Evolutionary conservation across 2,113 vertebrate species (phyloP), one percentile per base, ranked within the genome.

Genomic region (Myiopsitta monachus): DNA sequence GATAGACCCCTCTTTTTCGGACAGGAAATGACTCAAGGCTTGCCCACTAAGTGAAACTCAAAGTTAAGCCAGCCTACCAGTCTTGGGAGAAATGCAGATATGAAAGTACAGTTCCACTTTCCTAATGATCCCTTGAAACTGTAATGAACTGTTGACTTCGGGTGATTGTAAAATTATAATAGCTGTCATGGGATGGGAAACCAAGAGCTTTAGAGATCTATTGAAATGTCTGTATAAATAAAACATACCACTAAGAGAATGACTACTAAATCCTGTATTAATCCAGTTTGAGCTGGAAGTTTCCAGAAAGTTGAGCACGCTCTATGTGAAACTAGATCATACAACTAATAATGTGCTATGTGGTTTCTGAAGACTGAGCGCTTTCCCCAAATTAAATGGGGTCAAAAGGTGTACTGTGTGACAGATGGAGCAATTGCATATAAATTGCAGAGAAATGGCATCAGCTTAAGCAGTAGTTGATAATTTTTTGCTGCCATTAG

Each of bases 371-470:
- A 95, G 93, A 92, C 36, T 17, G 57, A 90, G 23, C 3, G 2
- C 43, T 92, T 95, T 94, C 43, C 79, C 64, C 52, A 83, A 92
- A 72, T 92, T 78, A 77, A 89, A 72, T 81, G 49, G 31, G 80
- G 79, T 92, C 68, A 92, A 77, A 90, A 93, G 43, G 43, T 91
- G 49, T 69, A 62, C 31, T 57, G 2, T 83, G 68, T 86, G 88
- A 92, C 88, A 95, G 85, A 96, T 59, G 90, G 90, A 92, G 85
- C 61, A 92, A 77, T 87, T 92, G 19, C 51, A 70, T 75, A 83
- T 51, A 77, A 90, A 94, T 59, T 77, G 31, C 41, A 81, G 88
- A 75, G 51, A 95, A 95, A 91, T 43, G 8, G 28, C 38, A 67
- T 80, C 75, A 83, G 14, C 11, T 92, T 85, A 77, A 72, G 55